Base-by-base conservation (phyloP, 2,888 invertebrate species). In the Schizotus pectinicornis region DNA sequence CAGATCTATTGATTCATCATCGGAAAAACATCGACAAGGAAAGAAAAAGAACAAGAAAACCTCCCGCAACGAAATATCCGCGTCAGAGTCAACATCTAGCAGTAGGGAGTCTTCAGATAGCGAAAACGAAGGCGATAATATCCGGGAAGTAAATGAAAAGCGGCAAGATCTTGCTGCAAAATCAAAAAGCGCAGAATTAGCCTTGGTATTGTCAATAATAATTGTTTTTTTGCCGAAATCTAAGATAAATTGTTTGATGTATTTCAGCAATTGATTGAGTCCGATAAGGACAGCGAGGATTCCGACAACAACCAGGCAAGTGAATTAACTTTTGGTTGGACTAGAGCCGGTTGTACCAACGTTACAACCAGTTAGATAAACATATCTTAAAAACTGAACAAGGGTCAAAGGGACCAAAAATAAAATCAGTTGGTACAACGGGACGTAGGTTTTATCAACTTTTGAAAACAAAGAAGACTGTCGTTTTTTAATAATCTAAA, bases 41-140 rank as follows among this genome's bases (percentile, higher is more conserved):
- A 61, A 33, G 7, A 70, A 68, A 46, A 68, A 68, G 50, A 50
- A 52, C 6, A 62, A 55, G 41, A 59, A 41, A 22, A 11, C 12
- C 3, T 7, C 7, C 34, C 11, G 13, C 2, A 34, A 13, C 14
- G 14, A 0, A 22, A 12, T n/a, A n/a, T n/a, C n/a, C n/a, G 14
- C 9, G 3, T 9, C 30, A 1, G 5, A 3, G n/a, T 3, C 38
- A 14, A 3, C 38, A 3, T 12, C 38, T 33, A 32, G 0, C 11
- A 33, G 13, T 8, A 31, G n/a, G 1, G 1, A 12, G 22, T 22
- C 22, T 22, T 22, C 34, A 7, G 7, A 7, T 12, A 13, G 7
- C 6, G 14, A 45, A 1, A 33, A 11, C 13, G 43, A 11, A 22
- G 12, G 13, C 13, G 31, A 33, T 6, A 12, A 33, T 11, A 7